phyloP scores from a whole-genome alignment of 30 jellyfish, hydroid and myxozoan genomes.

The Aurelia aurita complex sp. Pacific region DNA sequence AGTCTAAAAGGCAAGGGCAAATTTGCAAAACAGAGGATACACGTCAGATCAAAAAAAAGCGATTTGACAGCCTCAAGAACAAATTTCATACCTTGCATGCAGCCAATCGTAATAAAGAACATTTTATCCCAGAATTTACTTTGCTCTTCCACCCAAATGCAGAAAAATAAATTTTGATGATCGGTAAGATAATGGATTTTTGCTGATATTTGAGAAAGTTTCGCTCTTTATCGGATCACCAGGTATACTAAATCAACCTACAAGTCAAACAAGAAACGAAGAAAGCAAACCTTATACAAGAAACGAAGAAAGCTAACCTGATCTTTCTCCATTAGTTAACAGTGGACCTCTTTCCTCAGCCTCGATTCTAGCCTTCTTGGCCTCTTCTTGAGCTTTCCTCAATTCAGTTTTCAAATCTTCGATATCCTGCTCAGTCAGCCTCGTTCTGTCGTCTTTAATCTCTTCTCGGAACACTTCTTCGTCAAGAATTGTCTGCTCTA shows the following conservation, averaged over 20 bases:
- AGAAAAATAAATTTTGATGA: no score
- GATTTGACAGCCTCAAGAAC: background rate
- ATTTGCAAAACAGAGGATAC: background rate
- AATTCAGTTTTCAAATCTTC: constrained; percentile 51
- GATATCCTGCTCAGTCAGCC: constrained; percentile 45
- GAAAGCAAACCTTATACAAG: background rate
- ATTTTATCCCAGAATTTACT: no score
- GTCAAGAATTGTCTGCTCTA: constrained; percentile 24
- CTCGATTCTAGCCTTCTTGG: constrained; percentile 48
- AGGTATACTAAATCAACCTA: no score
- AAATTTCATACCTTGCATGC: background rate
- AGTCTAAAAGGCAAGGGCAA: background rate
- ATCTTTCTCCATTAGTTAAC: background rate
- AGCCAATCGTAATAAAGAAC: no score
- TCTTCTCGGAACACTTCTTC: constrained; percentile 25
- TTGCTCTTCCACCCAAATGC: no score
- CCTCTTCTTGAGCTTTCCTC: constrained; percentile 61
- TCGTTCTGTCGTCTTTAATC: constrained; percentile 17
- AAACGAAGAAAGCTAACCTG: background rate
- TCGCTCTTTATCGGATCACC: no score
- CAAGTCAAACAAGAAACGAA: no score
- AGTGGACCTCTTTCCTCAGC: constrained; percentile 32
- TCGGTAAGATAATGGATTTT: no score
- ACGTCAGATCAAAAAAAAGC: background rate
- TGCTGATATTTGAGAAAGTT: no score